Evolutionary conservation across 2,797 vertebrate species (phyloP), one percentile per base, ranked within the genome.

Genomic region (Catostomus latipinnis): DNA sequence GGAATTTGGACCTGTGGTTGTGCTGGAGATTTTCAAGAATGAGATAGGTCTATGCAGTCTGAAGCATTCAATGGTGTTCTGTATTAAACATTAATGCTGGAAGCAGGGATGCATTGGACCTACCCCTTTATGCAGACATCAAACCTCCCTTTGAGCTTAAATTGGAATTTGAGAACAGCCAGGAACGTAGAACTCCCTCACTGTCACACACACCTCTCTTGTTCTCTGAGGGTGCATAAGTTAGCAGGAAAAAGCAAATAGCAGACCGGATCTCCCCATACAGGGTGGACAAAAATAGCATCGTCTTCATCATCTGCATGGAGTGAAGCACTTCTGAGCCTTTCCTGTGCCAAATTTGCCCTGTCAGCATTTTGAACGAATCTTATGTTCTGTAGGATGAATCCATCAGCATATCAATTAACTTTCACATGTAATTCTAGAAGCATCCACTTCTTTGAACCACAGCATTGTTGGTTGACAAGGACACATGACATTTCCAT

Each of bases 131-230:
- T 62, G 9, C 84, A 85, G 88, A 90, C 88, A 90, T 90, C 84
- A 89, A 88, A 91, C 88, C 85, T 92, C 87, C 85, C 86, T 83
- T 82, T 86, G 85, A 90, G 89, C 83, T 88, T 87, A 66, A 91
- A 89, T 88, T 84, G 84, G 80, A 90, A 88, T 89, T 85, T 80
- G 82, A 57, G 85, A 77, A 74, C 10, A 80, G 74, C 60, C 84
- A 81, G 86, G 82, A 86, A 80, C 80, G 76, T 76, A 85, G 63
- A 74, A 71, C 81, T 68, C 22, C 57, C 80, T 75, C 18, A 46
- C 16, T 71, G 13, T 52, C 72, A 54, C 61, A 81, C 71, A 56
- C 48, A 52, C 58, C 12, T 58, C 10, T 45, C 61, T 62, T 45
- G 22, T 45, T 45, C 34, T 65, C 13, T 34, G 65, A 54, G 8